These are phyloP conservation scores for Plectropomus leopardus DNA, from an alignment of 2,113 vertebrate species.

Conservation along the genomic window DNA sequence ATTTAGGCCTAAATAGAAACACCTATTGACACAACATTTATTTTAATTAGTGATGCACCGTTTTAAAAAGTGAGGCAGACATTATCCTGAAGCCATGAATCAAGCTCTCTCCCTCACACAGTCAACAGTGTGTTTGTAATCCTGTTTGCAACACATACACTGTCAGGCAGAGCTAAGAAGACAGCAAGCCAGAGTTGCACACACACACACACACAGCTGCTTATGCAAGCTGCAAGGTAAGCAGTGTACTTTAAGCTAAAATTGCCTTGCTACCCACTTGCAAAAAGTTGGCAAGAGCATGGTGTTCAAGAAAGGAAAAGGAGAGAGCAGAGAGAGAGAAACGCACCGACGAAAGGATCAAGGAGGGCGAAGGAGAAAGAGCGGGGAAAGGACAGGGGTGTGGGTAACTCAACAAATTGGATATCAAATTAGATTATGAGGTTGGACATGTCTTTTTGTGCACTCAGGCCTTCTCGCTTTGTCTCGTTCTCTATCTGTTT, in stretches of 20 bases:
- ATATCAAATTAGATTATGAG: constrained; percentile 71
- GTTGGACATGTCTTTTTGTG: constrained; percentile 52
- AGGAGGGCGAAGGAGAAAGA: constrained; percentile 44
- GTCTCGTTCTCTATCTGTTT: constrained; percentile 35
- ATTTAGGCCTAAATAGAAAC: constrained; percentile 21
- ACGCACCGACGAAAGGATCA: constrained; percentile 32
- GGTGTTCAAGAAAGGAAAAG: constrained; percentile 7
- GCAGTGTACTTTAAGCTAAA: constrained; percentile 56
- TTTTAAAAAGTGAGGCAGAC: constrained; percentile 25
- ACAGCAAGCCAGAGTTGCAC: constrained; percentile 21
- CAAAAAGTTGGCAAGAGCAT: constrained; percentile 48
- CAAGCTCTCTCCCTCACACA: constrained; percentile 24
- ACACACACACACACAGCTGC: constrained; percentile 34
- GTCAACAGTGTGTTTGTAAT: constrained; percentile 62
- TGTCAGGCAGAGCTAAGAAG: constrained; percentile 53
- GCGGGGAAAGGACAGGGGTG: background rate
- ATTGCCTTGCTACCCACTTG: constrained; percentile 37
- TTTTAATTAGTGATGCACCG: constrained; percentile 42
- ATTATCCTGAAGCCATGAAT: constrained; percentile 40
- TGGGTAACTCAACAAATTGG: constrained; percentile 63
- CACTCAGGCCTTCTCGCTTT: constrained; percentile 56
- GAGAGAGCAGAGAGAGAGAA: constrained; percentile 12
- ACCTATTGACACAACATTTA: constrained; percentile 38
- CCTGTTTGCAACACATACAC: constrained; percentile 57
- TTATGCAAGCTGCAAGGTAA: constrained; percentile 58